Conservation (phyloP, 2,888 invertebrate genomes). For the Sicus ferrugineus region DNA sequence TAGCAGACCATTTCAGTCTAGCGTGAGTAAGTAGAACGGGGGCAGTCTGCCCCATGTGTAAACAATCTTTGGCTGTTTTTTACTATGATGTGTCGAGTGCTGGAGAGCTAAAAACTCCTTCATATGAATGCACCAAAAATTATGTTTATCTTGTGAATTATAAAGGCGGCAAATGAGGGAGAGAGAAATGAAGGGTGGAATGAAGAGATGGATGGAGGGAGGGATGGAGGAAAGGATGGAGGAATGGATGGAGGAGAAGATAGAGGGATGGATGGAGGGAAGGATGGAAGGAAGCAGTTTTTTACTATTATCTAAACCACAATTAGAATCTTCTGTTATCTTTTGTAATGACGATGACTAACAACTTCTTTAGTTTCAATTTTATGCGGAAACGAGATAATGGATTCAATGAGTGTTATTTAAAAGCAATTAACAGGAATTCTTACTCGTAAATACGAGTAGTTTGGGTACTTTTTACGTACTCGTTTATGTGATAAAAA, state of each 20-base stretch:
- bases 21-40: background rate
- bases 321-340: background rate
- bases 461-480: no score
- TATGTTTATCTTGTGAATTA: conserved; percentile 11
- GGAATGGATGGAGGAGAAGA: background rate
- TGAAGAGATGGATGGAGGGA: no score
- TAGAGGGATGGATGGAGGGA: background rate
- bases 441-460: background rate
- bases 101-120: conserved; percentile 6
- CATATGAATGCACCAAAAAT: conserved; percentile 22
- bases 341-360: background rate
- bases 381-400: background rate
- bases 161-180: background rate
- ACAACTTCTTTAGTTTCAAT: background rate
- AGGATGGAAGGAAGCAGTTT: background rate
- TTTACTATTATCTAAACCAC: background rate
- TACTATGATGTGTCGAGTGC: background rate
- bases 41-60: conserved; percentile 7
- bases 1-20: background rate
- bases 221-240: no score
- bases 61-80: conserved; percentile 14
- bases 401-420: background rate
- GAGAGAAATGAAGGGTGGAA: no score
- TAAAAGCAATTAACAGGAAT: background rate
- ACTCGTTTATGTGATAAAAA: no score